Conservation (phyloP, 2,113 vertebrate genomes). For the Bombycilla garrulus region DNA sequence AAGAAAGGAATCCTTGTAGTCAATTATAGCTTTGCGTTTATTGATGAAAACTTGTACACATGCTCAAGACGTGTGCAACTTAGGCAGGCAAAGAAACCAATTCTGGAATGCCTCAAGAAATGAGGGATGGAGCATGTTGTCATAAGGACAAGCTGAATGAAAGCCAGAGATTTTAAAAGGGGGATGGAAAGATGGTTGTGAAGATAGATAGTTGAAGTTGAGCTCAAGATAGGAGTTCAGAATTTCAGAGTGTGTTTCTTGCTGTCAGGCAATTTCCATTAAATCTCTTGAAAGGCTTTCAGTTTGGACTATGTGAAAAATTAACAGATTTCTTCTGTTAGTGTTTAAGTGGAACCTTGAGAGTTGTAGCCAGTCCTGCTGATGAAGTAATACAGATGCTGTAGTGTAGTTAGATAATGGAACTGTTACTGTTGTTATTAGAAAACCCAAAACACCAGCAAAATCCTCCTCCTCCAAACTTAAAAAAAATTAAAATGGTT, state of each 20-base stretch:
- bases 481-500: not conserved
- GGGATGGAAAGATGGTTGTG: not conserved
- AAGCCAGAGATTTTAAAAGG: not conserved
- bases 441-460: not conserved
- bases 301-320: not conserved
- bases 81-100: not conserved
- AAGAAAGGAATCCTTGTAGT: not conserved
- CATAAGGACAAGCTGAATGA: not conserved
- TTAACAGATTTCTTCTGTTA: not conserved
- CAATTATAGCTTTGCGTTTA: not conserved
- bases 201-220: not conserved
- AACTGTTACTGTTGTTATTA: not conserved
- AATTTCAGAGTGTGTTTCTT: not conserved
- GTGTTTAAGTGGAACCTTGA: not conserved
- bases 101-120: not conserved
- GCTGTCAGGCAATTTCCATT: not conserved
- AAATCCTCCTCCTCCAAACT: fast-evolving
- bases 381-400: not conserved
- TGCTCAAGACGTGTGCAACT: not conserved
- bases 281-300: not conserved
- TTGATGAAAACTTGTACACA: not conserved
- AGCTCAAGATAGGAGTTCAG: not conserved
- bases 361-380: not conserved
- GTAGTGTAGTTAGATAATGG: not conserved
- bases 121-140: not conserved